Conservation (phyloP, 2,113 vertebrate genomes). For the Microtus ochrogaster region DNA sequence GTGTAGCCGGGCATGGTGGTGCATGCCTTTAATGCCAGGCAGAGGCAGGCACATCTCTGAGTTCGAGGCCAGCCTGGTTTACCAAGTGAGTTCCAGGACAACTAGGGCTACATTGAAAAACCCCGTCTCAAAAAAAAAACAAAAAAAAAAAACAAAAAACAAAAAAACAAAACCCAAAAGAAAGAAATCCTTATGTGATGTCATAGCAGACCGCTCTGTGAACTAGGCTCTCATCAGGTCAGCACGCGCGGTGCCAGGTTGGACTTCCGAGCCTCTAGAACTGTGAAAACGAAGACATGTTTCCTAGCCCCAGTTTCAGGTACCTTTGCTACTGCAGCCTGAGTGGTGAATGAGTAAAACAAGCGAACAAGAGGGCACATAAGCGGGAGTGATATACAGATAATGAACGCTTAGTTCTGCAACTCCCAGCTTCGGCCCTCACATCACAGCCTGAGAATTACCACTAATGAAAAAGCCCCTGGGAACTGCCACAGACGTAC, state of each 20-base stretch:
- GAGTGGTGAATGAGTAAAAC: background rate
- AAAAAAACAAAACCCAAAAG: fast-evolving
- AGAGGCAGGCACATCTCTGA: too few relatives aligned
- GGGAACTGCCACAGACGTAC: background rate
- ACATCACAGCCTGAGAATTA: background rate
- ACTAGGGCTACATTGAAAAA: too few relatives aligned
- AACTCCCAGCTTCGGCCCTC: background rate
- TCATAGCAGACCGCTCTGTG: background rate
- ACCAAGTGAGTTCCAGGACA: too few relatives aligned
- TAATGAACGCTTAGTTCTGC: background rate
- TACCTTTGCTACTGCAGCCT: background rate
- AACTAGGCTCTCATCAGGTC: background rate
- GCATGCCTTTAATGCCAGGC: too few relatives aligned
- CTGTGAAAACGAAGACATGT: background rate
- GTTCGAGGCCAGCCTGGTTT: too few relatives aligned
- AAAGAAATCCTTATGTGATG: background rate
- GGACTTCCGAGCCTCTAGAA: background rate
- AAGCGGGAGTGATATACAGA: background rate
- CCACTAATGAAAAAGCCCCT: background rate
- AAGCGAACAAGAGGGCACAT: background rate
- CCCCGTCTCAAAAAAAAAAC: too few relatives aligned
- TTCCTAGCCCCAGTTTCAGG: background rate
- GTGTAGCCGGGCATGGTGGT: too few relatives aligned
- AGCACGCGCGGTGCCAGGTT: background rate
- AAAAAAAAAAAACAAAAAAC: too few relatives aligned